Evolutionary conservation across 2,797 vertebrate genomes (phyloP), one percentile per base, ranked within the genome.

Genomic region (Dryobates pubescens): DNA sequence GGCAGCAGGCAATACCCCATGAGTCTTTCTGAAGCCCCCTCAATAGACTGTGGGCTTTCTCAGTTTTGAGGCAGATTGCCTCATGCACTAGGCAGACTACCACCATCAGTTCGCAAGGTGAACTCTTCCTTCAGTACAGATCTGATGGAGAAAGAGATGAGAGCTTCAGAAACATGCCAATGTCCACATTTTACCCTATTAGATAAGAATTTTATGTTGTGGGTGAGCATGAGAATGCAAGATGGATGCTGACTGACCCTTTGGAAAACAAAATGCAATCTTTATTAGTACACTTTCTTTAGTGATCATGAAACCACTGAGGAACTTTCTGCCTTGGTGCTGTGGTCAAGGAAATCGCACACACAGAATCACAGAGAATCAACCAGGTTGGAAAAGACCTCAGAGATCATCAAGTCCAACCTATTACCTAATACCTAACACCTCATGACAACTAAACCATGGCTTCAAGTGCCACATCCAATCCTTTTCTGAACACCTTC

Each of bases 221-320:
- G 38, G 13, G 19, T n/a, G 34, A 88, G 29, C 9, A 11, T 38
- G 29, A 57, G n/a, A 62, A 56, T 0, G 0, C 17, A 68, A 59
- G 38, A 36, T 54, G 54, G 54, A 53, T 54, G 26, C 1, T 54
- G 58, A 69, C 26, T 45, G 62, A 58, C 54, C 32, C 41, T 62
- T 32, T 82, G 19, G 23, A 49, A 68, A 90, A 77, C 5, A n/a
- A 87, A 82, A 47, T 10, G 6, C 38, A 17, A 20, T 54, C 22
- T 74, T 77, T 72, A 63, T n/a, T 63, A 59, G 32, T 51, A 23
- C 43, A 59, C 34, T 54, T 71, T 34, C 79, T 87, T 74, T 6
- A 73, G 51, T 6, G 7, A 23, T 20, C 14, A 38, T 2, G 15
- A 58, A 41, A 24, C 15, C 54, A 41, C 34, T 29, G 13, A 82